These are phyloP conservation scores for Psettodes erumei DNA, from an alignment of 2,113 vertebrate genomes.

Conservation along the genomic window DNA sequence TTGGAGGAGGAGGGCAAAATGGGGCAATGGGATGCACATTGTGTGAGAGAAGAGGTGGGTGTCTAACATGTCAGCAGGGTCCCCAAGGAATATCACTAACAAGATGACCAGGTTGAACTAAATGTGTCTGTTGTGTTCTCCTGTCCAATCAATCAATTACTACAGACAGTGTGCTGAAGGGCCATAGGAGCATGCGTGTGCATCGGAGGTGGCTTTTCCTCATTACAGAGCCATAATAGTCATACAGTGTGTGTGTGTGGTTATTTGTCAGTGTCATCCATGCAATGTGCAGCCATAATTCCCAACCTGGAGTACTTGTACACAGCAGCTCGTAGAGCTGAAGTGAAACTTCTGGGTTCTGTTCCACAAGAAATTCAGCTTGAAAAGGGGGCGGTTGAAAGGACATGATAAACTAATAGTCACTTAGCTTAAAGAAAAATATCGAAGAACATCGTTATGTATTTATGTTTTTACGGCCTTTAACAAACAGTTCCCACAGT, in stretches of 20 bases:
- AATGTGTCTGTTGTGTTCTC: slow-evolving; percentile 77
- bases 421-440: too few species aligned
- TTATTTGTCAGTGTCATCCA: not conserved
- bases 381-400: too few species aligned
- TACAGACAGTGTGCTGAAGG: slow-evolving; percentile 43
- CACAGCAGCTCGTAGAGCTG: not conserved
- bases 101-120: slow-evolving; percentile 74
- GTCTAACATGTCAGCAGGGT: slow-evolving; percentile 51
- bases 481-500: not conserved
- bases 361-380: too few species aligned
- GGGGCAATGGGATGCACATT: not conserved
- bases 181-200: slow-evolving; percentile 1
- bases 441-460: too few species aligned
- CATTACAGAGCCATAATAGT: not conserved
- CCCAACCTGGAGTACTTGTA: not conserved
- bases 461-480: not conserved
- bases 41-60: slow-evolving; percentile 14
- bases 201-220: slow-evolving; percentile 7
- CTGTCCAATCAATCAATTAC: slow-evolving; percentile 79
- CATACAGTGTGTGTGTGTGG: not conserved
- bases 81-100: slow-evolving; percentile 55
- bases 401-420: too few species aligned
- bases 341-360: not conserved
- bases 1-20: slow-evolving; percentile 14
- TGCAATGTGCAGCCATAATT: not conserved